Base-by-base conservation (phyloP, 2,888 invertebrate genomes). In the Steinernema carpocapsae region DNA sequence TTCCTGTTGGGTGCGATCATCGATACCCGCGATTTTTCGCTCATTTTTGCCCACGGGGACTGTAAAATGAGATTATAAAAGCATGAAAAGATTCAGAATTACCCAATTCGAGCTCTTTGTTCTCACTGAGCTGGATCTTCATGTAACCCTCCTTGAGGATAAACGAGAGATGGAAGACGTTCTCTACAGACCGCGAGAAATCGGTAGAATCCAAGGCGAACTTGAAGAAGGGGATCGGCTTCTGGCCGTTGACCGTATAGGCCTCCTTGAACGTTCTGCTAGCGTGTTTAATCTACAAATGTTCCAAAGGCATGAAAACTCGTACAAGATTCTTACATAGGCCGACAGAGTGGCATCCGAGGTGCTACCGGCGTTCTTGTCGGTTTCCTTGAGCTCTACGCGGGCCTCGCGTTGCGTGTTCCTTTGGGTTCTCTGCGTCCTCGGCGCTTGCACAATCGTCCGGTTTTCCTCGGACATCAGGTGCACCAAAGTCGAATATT, bases 151-250 rank as follows among this genome's bases (percentile, higher is more conserved):
- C 56, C 56, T 56, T 56, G 10, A 56, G 14, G 56, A 56, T 56
- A 26, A 56, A 56, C 22, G 56, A 56, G 2, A 56, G 22, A 19
- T 56, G 56, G 56, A 56, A 56, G 26, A 56, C 26, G 26, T 56
- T 56, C 26, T 56, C 56, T 6, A 56, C 56, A 17, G 56, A 7
- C 26, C 26, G 56, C 24, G 56, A 56, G 26, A 56, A 56, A 19
- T 56, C 56, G 6, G 12, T 56, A 6, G 56, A 26, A 26, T 56
- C 56, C 24, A 56, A 6, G 4, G 56, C 26, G 17, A 56, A 56
- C 56, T 56, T 22, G 56, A 26, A 56, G 56, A 56, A 56, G 26
- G 56, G 56, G 26, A 56, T 56, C 7, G 56, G 56, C 26, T 56
- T 26, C 6, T 26, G 24, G 56, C 22, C 26, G 56, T 56, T 14